These are phyloP conservation scores for Emydocephalus ijimae DNA, from an alignment of 2,113 vertebrate species.

Conservation along the genomic window DNA sequence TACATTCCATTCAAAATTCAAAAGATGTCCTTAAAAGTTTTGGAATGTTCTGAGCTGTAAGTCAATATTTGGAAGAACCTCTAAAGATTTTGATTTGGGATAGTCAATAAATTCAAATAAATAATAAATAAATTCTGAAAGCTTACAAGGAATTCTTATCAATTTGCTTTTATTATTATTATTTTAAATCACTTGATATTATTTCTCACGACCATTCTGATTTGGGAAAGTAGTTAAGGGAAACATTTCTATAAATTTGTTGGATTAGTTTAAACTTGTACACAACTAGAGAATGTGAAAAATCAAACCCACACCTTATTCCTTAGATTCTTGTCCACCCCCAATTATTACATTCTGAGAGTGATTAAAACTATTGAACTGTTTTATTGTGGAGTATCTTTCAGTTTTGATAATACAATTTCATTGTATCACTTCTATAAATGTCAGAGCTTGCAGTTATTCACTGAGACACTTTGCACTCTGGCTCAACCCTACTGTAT, in stretches of 20 bases:
- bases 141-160: background rate
- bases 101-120: background rate
- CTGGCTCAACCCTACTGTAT: background rate
- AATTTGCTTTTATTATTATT: background rate
- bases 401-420: background rate
- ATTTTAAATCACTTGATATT: background rate
- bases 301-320: background rate
- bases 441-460: background rate
- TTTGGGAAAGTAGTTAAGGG: background rate
- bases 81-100: background rate
- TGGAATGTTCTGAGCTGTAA: background rate
- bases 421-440: background rate
- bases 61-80: background rate
- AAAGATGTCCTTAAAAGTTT: slow-evolving; percentile 62
- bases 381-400: background rate
- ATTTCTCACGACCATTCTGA: background rate
- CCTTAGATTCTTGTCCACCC: background rate
- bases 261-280: background rate
- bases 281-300: background rate
- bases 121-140: background rate
- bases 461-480: background rate
- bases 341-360: background rate
- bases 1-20: slow-evolving; percentile 70
- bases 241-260: background rate
- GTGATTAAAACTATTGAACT: background rate